Evolutionary conservation across 2,888 invertebrate species (phyloP).

Genomic region (Scelioninae gen. 1): DNA sequence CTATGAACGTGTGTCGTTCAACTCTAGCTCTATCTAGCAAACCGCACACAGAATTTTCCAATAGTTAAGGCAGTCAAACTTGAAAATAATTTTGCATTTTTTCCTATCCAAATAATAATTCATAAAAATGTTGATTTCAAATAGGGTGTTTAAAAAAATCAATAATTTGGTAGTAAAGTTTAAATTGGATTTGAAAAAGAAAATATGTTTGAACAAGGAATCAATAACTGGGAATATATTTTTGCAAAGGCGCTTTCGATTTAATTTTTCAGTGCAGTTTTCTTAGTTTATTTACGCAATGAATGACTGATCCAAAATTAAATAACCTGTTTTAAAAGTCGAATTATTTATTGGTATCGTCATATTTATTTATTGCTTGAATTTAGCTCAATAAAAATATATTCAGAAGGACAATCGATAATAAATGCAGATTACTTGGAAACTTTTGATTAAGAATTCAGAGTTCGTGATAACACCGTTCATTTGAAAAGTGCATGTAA

Average conservation of each 20-base stretch:
- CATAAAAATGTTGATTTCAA: too few relatives aligned
- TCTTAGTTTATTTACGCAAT: background rate
- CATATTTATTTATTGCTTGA: constrained; percentile 18
- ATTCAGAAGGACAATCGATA: constrained; percentile 38
- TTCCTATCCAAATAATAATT: background rate
- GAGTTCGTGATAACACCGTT: constrained; percentile 30
- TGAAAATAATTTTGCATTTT: background rate
- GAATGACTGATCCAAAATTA: constrained; percentile 24
- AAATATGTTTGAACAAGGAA: too few relatives aligned
- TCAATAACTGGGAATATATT: background rate
- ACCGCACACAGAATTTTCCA: background rate
- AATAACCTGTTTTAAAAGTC: constrained; percentile 12
- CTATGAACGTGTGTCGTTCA: constrained; percentile 19
- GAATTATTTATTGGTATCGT: constrained; percentile 16
- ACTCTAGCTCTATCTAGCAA: constrained; percentile 8
- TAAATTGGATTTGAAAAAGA: too few relatives aligned
- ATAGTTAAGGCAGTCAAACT: background rate
- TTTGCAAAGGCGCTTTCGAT: background rate
- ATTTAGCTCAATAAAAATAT: constrained; percentile 23
- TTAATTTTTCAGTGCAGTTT: background rate
- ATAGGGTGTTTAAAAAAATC: too few relatives aligned
- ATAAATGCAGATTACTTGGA: constrained; percentile 31
- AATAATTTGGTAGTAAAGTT: too few relatives aligned
- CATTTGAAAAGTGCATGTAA: background rate
- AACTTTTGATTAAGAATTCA: constrained; percentile 53